These are phyloP conservation scores for Megatriorchis doriae DNA, from an alignment of 2,113 vertebrate genomes.

Conservation along the genomic window DNA sequence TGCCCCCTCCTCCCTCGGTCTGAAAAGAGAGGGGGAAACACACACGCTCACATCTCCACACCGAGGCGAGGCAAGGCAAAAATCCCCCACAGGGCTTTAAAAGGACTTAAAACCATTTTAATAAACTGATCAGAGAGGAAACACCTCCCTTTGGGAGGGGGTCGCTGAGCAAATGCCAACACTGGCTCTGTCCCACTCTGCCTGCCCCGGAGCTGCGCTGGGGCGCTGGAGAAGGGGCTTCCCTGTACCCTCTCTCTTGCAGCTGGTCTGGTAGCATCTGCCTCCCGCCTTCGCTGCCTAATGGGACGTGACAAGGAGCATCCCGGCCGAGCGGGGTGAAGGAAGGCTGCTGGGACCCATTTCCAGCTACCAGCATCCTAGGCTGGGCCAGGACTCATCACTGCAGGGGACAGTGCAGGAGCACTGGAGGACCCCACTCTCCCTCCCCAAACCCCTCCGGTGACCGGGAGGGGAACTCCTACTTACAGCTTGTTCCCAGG, in stretches of 20 bases:
- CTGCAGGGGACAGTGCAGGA: neutral
- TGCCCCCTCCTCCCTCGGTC: conserved; percentile 27
- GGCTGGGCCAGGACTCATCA: neutral
- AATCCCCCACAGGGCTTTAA: conserved; percentile 40
- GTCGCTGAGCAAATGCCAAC: neutral
- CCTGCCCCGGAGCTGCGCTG: neutral
- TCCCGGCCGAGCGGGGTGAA: fast-evolving
- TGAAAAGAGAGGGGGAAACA: conserved; percentile 38
- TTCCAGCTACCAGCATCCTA: neutral
- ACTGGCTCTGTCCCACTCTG: neutral
- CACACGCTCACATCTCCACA: neutral
- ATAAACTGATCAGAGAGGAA: conserved; percentile 29
- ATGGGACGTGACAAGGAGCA: fast-evolving
- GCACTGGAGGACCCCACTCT: neutral
- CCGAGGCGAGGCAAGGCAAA: neutral
- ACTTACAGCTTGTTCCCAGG: conserved; percentile 70
- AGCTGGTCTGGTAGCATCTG: neutral
- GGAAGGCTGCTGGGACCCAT: neutral
- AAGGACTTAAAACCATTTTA: conserved; percentile 53
- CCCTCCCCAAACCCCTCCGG: neutral
- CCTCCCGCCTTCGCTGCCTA: neutral
- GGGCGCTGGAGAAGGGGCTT: neutral
- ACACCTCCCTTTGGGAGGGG: neutral
- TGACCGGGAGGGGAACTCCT: conserved; percentile 69
- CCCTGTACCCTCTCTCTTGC: neutral